phyloP scores from a whole-genome alignment of 2,113 vertebrate genomes.

The Irena cyanogastra region DNA sequence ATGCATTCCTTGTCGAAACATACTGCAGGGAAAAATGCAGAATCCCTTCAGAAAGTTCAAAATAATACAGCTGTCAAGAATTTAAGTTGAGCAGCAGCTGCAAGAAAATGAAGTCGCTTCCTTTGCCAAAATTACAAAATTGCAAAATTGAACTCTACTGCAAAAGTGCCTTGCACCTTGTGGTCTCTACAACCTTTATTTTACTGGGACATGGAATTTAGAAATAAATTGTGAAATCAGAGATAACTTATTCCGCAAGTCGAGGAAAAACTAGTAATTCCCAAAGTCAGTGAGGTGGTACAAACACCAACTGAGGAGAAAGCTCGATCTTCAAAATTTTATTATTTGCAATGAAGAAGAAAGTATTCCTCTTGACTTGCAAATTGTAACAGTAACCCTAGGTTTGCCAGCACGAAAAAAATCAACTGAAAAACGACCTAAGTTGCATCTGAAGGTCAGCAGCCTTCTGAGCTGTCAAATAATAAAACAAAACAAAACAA shows the following conservation, averaged over 20 bases:
- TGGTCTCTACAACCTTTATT: not conserved
- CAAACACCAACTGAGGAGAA: not conserved
- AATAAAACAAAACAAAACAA: not conserved
- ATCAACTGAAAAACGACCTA: not conserved
- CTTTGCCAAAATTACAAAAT: not conserved
- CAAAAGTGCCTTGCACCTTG: not conserved
- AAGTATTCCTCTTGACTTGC: not conserved
- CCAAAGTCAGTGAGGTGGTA: not conserved
- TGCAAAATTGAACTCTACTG: not conserved
- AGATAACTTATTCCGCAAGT: not conserved
- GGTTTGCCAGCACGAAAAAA: not conserved
- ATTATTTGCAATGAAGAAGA: not conserved
- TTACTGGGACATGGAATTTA: not conserved
- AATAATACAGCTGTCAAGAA: not conserved
- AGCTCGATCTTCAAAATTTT: not conserved
- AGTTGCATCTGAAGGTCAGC: not conserved
- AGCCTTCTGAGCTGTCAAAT: not conserved
- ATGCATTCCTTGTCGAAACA: conserved; percentile 99
- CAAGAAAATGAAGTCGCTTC: not conserved
- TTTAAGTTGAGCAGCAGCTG: not conserved
- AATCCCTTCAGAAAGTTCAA: not conserved
- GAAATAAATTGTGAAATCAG: not conserved
- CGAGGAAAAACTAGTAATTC: not conserved
- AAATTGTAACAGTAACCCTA: not conserved
- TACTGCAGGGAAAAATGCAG: conserved; percentile 67